A percentile compares a stretch with the other conserved stretches of the same genome.
Conservation (phyloP, 2,113 vertebrate species). For the Leptobrachium ailaonicum region DNA sequence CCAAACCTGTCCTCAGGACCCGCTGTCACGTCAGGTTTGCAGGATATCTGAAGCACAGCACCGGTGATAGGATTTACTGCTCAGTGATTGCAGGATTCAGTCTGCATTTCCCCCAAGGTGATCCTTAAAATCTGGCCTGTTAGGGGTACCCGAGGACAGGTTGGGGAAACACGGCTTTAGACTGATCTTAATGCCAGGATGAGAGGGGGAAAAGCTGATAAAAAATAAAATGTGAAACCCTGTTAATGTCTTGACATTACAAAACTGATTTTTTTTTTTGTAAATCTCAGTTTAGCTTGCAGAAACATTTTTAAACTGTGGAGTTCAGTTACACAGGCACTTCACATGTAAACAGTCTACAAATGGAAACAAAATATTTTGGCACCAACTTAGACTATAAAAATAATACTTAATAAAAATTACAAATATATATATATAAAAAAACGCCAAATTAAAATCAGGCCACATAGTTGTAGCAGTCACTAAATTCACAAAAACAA, state of each 20-base stretch:
- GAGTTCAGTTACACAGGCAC: constrained; percentile 80
- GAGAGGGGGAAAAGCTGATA: too few species aligned
- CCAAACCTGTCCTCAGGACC: too few species aligned
- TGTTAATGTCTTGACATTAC: constrained; percentile 65
- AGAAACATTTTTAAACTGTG: constrained; percentile 72
- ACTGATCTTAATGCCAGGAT: too few species aligned
- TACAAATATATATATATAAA: constrained; percentile 43
- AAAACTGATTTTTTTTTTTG: constrained; percentile 60
- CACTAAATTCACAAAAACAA: constrained; percentile 59
- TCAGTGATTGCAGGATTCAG: too few species aligned
- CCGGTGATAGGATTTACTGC: too few species aligned
- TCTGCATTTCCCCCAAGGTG: too few species aligned
- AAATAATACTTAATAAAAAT: constrained; percentile 55
- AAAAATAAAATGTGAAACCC: constrained; percentile 65
- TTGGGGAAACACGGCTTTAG: too few species aligned
- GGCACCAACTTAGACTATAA: constrained; percentile 74
- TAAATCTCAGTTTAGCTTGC: constrained; percentile 61
- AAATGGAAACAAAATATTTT: constrained; percentile 70
- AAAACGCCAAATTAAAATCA: constrained; percentile 48
- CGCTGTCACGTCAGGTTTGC: too few species aligned
- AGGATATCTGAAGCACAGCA: too few species aligned
- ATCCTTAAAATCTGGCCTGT: too few species aligned
- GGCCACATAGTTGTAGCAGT: constrained; percentile 54
- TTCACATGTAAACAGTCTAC: constrained; percentile 84
- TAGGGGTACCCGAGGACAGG: too few species aligned